phyloP scores from a whole-genome alignment of 2,888 invertebrate genomes.

The Nemapogon koenigi region DNA sequence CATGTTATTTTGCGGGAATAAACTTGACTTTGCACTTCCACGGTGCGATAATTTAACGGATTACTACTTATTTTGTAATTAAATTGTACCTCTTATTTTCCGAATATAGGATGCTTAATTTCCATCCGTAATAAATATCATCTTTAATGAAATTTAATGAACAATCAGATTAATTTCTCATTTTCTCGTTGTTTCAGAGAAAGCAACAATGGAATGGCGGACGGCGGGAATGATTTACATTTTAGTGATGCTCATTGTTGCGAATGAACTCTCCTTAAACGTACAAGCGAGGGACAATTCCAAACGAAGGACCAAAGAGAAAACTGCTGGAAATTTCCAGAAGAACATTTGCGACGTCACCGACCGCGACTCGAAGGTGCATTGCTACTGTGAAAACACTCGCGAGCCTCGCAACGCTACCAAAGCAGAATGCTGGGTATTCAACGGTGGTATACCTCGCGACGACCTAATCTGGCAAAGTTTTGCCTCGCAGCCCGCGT shows the following conservation, averaged over 20 bases:
- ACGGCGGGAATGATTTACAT: constrained; percentile 47
- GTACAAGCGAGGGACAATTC: constrained; percentile 51
- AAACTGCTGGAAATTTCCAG: constrained; percentile 44
- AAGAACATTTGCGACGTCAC: constrained; percentile 67
- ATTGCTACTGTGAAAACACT: constrained; percentile 72
- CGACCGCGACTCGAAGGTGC: constrained; percentile 62
- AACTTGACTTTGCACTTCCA: no score
- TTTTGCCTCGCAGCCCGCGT: constrained; percentile 74
- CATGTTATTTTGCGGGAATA: no score
- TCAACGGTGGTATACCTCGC: constrained; percentile 70
- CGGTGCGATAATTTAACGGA: no score
- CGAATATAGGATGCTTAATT: no score
- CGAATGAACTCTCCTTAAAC: constrained; percentile 54
- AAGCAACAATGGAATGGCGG: constrained; percentile 43
- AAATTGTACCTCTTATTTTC: no score
- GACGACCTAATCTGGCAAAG: constrained; percentile 78
- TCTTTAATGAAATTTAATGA: no score
- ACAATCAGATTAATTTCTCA: no score
- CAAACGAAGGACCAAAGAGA: constrained; percentile 52
- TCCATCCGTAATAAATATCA: no score
- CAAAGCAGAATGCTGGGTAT: constrained; percentile 80
- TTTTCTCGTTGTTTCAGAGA: constrained; percentile 58
- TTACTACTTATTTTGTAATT: no score
- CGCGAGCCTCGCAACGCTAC: constrained; percentile 65
- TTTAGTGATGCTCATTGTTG: constrained; percentile 46